Base-by-base conservation (phyloP, 2,888 invertebrate species). In the Calliopum simillimum region DNA sequence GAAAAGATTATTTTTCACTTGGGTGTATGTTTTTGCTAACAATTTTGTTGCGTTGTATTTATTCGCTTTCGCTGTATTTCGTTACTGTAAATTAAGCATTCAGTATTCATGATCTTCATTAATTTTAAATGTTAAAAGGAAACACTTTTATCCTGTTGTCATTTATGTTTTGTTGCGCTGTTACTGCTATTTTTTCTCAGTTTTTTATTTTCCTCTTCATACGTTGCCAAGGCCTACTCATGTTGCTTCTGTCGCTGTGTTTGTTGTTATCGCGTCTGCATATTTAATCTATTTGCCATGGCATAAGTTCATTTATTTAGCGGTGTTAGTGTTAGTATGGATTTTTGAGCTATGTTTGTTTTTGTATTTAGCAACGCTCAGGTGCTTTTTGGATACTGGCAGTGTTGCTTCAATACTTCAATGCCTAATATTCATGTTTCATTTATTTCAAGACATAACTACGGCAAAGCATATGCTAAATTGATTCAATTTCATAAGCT, bases 71-170 rank as follows among this genome's bases (percentile, higher is more conserved):
- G 33, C 14, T 12, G 21, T 25, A 12, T 19, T n/a, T 25, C 16
- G 21, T 53, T n/a, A 59, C 47, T 47, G n/a, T n/a, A 68, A 68
- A 61, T 61, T 53, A 49, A 49, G 44, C 61, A 51, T 68, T 58
- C 61, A 41, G 49, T 62, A 62, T 55, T 68, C 62, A 68, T 68
- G 62, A 68, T 61, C 55, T 61, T 46, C 62, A 68, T 62, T 62
- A 68, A 68, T 68, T 68, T 68, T 62, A 51, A 68, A 68, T 62
- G 68, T 53, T 62, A 44, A 51, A 61, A 68, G 49, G 43, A 62
- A 58, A 62, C 25, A 62, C 46, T 68, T 68, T 55, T 23, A 19
- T 33, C 56, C 21, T 53, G 19, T 53, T 49, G 12, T 47, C 23
- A 25, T 25, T 21, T 25, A n/a, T 1, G 21, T 25, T 21, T 11